phyloP scores from a whole-genome alignment of 2,113 vertebrate species.

The Dunckerocampus dactyliophorus region DNA sequence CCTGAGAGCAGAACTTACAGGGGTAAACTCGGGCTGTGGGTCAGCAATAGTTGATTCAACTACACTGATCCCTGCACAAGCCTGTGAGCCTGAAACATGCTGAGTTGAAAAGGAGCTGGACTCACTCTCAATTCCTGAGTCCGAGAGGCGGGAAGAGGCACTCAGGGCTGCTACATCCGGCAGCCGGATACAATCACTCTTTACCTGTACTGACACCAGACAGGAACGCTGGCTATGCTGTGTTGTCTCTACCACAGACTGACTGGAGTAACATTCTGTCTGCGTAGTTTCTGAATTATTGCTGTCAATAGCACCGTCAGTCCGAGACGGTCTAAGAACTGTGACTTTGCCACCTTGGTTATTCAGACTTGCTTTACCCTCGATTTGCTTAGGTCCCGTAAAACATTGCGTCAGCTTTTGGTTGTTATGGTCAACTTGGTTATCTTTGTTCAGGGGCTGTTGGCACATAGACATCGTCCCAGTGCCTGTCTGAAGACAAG shows the following conservation, averaged over 20 bases:
- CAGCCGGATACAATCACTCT: slow-evolving; percentile 78
- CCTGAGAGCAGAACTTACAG: slow-evolving; percentile 71
- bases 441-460: slow-evolving; percentile 53
- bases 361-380: slow-evolving; percentile 73
- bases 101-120: slow-evolving; percentile 89
- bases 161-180: slow-evolving; percentile 71
- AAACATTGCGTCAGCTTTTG: slow-evolving; percentile 45
- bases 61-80: slow-evolving; percentile 62
- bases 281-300: slow-evolving; percentile 53
- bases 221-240: slow-evolving; percentile 35
- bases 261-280: slow-evolving; percentile 46
- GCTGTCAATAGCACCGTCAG: slow-evolving; percentile 49
- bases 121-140: slow-evolving; percentile 95
- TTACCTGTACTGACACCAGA: slow-evolving; percentile 51
- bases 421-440: slow-evolving; percentile 50
- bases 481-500: slow-evolving; percentile 78
- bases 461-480: slow-evolving; percentile 63
- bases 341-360: slow-evolving; percentile 79
- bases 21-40: slow-evolving; percentile 70
- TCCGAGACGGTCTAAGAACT: slow-evolving; percentile 70
- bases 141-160: slow-evolving; percentile 89
- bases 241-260: slow-evolving; percentile 31
- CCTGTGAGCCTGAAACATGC: slow-evolving; percentile 70
- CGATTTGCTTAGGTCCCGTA: slow-evolving; percentile 57
- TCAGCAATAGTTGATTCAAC: slow-evolving; percentile 57